Evolutionary conservation across 2,113 vertebrate genomes (phyloP).

Genomic region (Odocoileus virginianus): DNA sequence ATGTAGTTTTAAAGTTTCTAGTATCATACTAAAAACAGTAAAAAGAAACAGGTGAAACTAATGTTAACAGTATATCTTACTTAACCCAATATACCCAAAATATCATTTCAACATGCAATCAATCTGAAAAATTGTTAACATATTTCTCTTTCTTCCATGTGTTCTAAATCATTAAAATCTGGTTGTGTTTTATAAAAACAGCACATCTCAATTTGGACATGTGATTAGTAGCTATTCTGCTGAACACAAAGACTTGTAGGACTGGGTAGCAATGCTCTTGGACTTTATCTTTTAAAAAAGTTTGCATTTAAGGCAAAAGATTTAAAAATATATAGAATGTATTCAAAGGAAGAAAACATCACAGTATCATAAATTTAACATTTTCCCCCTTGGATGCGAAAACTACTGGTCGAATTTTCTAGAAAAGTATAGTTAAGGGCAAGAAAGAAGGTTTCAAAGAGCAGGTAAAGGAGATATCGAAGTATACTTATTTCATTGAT

Average conservation of each 20-base stretch:
- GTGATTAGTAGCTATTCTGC: neutral
- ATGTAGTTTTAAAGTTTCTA: neutral
- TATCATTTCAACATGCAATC: neutral
- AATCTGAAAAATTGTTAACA: neutral
- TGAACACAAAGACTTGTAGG: neutral
- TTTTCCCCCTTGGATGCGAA: neutral
- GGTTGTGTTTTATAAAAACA: neutral
- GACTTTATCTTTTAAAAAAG: neutral
- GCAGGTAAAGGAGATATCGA: accelerated
- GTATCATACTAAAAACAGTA: neutral
- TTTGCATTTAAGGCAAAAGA: neutral
- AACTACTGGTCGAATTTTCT: neutral
- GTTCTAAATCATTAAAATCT: neutral
- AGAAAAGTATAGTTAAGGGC: neutral
- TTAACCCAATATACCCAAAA: neutral
- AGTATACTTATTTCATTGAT: neutral
- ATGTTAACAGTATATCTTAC: neutral
- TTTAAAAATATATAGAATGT: neutral
- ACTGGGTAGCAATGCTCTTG: neutral
- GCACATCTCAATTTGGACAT: neutral
- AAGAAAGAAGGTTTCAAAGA: neutral
- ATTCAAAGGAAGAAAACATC: neutral
- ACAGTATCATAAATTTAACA: neutral
- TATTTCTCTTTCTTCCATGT: neutral
- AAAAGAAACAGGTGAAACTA: neutral